Evolutionary conservation across 1,140 invertebrate species (phyloP).

Genomic region (Zaprionus tsacasi): DNA sequence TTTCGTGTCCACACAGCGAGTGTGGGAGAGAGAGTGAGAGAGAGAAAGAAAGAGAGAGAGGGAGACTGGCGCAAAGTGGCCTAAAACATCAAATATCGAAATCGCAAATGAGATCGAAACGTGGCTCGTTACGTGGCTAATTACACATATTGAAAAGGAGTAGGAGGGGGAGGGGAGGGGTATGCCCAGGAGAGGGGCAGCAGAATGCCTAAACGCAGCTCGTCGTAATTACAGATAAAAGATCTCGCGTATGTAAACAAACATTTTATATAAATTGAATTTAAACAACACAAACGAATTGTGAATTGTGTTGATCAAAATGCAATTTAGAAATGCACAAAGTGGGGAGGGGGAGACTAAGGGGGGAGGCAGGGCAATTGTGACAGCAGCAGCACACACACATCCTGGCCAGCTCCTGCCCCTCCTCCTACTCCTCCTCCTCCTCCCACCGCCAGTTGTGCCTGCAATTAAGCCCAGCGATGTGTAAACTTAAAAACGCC

Average conservation of each 20-base stretch:
- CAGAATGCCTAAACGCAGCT: slow-evolving; percentile 35
- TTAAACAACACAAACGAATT: slow-evolving; percentile 73
- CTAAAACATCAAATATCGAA: slow-evolving; percentile 31
- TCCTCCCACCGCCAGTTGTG: slow-evolving; percentile 1
- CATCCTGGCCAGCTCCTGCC: too few species aligned
- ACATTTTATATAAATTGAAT: slow-evolving; percentile 79
- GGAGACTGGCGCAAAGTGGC: slow-evolving; percentile 2
- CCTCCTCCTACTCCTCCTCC: background rate
- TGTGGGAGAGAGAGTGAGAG: background rate
- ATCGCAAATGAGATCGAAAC: slow-evolving; percentile 52
- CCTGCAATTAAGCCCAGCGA: slow-evolving; percentile 76
- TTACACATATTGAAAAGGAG: slow-evolving; percentile 35
- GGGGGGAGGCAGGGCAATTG: slow-evolving; percentile 3
- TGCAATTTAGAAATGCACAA: slow-evolving; percentile 73
- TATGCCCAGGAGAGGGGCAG: background rate
- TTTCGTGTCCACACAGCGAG: background rate
- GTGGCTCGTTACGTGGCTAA: slow-evolving; percentile 38
- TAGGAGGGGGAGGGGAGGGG: background rate
- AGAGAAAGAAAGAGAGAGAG: background rate
- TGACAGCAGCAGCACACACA: slow-evolving; percentile 13
- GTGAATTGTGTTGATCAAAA: slow-evolving; percentile 79
- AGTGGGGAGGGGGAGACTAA: slow-evolving; percentile 2
- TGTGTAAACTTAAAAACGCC: slow-evolving; percentile 82
- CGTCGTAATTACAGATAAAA: slow-evolving; percentile 71
- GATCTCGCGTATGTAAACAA: slow-evolving; percentile 47